A percentile compares a stretch with the other conserved stretches of the same genome.
Evolutionary conservation across 2,888 invertebrate species (phyloP).

Genomic region (Chrysina gloriosa): DNA sequence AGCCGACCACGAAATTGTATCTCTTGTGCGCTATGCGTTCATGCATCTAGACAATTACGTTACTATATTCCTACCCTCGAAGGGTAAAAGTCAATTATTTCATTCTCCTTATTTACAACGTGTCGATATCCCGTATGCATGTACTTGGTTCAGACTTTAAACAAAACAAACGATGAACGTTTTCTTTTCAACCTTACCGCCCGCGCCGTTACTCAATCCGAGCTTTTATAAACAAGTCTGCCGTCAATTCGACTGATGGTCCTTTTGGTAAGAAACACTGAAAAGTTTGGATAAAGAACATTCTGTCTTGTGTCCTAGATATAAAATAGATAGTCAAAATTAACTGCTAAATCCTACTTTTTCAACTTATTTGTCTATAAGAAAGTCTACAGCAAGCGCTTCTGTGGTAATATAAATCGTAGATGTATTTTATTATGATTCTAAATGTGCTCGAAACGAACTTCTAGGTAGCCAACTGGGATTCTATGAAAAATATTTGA

Average conservation of each 20-base stretch:
- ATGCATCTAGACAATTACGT: constrained; percentile 20
- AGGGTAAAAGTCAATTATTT: background rate
- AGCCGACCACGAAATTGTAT: constrained; percentile 8
- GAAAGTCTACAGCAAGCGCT: too few relatives aligned
- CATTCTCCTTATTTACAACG: background rate
- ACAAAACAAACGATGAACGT: background rate
- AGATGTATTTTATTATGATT: too few relatives aligned
- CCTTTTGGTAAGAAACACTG: background rate
- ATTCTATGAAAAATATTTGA: too few relatives aligned
- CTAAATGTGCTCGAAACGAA: too few relatives aligned
- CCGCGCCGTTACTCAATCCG: constrained; percentile 17
- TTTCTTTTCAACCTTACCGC: constrained; percentile 12
- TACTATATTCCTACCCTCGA: background rate
- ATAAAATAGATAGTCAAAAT: constrained; percentile 29
- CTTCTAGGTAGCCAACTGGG: too few relatives aligned
- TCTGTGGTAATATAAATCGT: too few relatives aligned
- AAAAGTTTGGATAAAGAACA: background rate
- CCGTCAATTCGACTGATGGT: constrained; percentile 13
- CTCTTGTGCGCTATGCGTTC: constrained; percentile 1
- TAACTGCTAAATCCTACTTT: too few relatives aligned
- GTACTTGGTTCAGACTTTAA: background rate
- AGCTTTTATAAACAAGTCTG: constrained; percentile 4
- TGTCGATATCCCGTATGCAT: background rate
- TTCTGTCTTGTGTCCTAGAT: constrained; percentile 19
- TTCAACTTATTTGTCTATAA: too few relatives aligned